Evolutionary conservation across 2,113 vertebrate species (phyloP).

Genomic region (Pitta sordida): DNA sequence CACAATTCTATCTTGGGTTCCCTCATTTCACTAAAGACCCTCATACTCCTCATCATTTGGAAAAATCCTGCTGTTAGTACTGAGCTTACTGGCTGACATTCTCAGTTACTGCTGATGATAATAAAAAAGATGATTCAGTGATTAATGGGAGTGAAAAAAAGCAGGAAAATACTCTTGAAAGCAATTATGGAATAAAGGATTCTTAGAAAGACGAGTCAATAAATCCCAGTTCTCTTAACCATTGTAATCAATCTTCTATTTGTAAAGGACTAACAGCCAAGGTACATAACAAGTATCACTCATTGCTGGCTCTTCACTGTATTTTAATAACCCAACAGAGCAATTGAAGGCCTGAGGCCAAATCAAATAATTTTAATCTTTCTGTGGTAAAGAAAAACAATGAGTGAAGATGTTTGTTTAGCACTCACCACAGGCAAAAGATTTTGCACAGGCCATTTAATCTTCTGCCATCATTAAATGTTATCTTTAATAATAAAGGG

Average conservation of each 20-base stretch:
- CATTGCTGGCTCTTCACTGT: neutral
- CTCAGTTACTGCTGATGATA: neutral
- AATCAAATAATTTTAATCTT: constrained; percentile 17
- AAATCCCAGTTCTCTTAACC: constrained; percentile 3
- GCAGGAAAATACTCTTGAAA: neutral
- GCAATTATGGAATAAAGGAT: neutral
- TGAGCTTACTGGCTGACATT: neutral
- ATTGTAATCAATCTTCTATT: constrained; percentile 4
- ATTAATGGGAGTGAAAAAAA: neutral
- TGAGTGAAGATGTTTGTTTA: constrained; percentile 26
- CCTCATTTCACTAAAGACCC: neutral
- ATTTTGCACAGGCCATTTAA: neutral
- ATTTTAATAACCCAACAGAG: constrained; percentile 32
- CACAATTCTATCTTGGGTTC: neutral
- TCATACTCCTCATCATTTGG: neutral
- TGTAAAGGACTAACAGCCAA: constrained; percentile 15
- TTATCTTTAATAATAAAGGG: neutral
- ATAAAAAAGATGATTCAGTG: neutral
- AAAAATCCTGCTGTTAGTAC: neutral
- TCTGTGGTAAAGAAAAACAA: constrained; percentile 20
- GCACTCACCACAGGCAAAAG: neutral
- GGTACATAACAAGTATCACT: neutral
- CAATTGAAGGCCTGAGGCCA: neutral
- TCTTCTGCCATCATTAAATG: neutral
- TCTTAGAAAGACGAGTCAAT: constrained; percentile 14